Base-by-base conservation (phyloP, 2,797 vertebrate species). In the Loris lydekkerianus region DNA sequence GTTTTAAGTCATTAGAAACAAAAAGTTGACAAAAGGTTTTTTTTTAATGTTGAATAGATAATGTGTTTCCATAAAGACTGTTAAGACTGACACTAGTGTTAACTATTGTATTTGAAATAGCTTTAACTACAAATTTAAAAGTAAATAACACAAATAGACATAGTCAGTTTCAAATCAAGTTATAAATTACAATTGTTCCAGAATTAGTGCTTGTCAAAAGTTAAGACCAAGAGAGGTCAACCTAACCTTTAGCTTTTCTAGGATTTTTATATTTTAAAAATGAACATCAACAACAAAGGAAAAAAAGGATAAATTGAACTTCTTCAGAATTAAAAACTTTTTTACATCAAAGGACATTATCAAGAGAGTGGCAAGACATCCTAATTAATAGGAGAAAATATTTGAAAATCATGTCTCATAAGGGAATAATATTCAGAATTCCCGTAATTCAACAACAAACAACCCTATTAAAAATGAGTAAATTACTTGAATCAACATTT, bases 251-350 rank as follows among this genome's bases (percentile, higher is more conserved):
- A 92, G 27, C 43, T 72, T 85, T 93, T 65, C 63, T 65, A 65
- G 67, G 37, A 85, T 49, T 80, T 93, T 93, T 86, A 56, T 10
- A 31, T 80, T 89, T 80, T 31, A 85, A 92, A 88, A 67, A n/a
- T 80, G 46, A 77, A 29, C 86, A 43, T 25, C 43, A 18, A 18
- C 21, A 85, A 60, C 13, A 78, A 91, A 53, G 85, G 29, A 86
- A 29, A 67, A 93, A 93, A 60, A 65, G 31, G 43, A 40, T 89
- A 77, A 29, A 95, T 40, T 82, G 67, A 25, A 63, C 25, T 70
- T 85, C 49, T 78, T 78, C 76, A 34, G 49, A 78, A 53, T 34
- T 34, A 53, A 78, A 75, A 77, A 82, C 25, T 49, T 76, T 23
- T 82, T 29, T 75, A 23, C 37, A 76, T 37, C 67, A 86, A 65